A percentile compares a stretch with the other conserved stretches of the same genome.
phyloP scores from a whole-genome alignment of 2,113 vertebrate genomes.

The Cololabis saira region DNA sequence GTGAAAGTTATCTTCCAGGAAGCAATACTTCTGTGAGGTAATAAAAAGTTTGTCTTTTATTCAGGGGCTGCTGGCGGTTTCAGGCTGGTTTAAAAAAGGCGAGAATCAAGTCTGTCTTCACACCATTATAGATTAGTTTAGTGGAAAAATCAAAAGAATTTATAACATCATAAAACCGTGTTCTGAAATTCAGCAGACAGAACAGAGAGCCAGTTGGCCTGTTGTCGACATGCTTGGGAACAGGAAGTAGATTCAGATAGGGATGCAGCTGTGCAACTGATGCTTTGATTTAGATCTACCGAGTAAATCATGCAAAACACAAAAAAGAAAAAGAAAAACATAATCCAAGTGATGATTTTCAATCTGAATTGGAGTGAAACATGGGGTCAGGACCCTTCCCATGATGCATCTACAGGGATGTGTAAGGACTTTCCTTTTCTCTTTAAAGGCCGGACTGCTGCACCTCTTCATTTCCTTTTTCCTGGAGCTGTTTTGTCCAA shows the following conservation, averaged over 20 bases:
- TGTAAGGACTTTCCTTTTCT: background rate
- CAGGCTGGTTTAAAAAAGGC: background rate
- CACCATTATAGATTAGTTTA: slow-evolving; percentile 3
- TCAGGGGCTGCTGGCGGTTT: background rate
- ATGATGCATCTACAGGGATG: background rate
- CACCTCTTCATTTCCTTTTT: no score
- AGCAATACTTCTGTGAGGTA: no score
- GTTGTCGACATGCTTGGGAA: slow-evolving; percentile 1
- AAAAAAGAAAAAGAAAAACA: background rate
- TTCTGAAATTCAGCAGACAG: slow-evolving; percentile 7
- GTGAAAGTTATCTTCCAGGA: no score
- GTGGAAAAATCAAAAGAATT: slow-evolving; percentile 16
- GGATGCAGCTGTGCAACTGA: background rate
- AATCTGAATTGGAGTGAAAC: background rate
- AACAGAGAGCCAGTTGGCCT: background rate
- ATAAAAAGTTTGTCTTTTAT: background rate
- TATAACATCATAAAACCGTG: slow-evolving; percentile 26
- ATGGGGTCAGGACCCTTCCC: background rate
- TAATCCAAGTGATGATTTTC: background rate
- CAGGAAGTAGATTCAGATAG: slow-evolving; percentile 29
- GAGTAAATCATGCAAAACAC: no score
- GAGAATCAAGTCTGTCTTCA: background rate
- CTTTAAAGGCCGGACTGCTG: no score
- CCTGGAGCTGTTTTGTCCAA: no score
- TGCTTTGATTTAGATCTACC: background rate